Evolutionary conservation across 2,113 vertebrate genomes (phyloP).

Genomic region (Anoplopoma fimbria): DNA sequence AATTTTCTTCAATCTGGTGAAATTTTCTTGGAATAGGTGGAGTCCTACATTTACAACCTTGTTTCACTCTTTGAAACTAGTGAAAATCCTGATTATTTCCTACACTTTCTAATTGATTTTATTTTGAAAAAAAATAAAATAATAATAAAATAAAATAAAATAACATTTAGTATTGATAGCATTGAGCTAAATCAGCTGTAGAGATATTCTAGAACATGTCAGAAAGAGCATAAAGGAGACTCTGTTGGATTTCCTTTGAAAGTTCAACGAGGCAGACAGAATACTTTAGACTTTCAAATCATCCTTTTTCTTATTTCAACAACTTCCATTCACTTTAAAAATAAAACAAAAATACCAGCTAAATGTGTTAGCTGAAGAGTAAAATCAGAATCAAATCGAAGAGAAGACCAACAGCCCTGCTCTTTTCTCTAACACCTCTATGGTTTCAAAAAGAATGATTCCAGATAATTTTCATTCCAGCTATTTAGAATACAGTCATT

Average conservation of each 20-base stretch:
- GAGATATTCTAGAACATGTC: background rate
- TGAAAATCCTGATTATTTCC: background rate
- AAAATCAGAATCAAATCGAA: background rate
- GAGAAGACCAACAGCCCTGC: background rate
- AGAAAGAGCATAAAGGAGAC: background rate
- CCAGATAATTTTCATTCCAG: background rate
- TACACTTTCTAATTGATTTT: background rate
- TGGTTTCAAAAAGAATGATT: background rate
- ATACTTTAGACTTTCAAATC: background rate
- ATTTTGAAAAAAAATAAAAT: background rate
- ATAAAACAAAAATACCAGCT: background rate
- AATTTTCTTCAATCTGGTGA: constrained; percentile 3
- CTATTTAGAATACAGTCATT: background rate
- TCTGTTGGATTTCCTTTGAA: background rate
- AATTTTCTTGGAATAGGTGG: constrained; percentile 3
- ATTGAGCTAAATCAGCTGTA: background rate
- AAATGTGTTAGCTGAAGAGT: background rate
- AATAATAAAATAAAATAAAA: no score
- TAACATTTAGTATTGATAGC: background rate
- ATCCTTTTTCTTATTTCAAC: background rate
- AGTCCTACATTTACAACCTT: background rate
- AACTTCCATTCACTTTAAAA: background rate
- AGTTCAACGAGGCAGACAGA: background rate
- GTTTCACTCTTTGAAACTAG: background rate
- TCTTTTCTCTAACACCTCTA: background rate